Conservation (phyloP, 2,888 invertebrate genomes). For the Tanytarsus gracilentus region DNA sequence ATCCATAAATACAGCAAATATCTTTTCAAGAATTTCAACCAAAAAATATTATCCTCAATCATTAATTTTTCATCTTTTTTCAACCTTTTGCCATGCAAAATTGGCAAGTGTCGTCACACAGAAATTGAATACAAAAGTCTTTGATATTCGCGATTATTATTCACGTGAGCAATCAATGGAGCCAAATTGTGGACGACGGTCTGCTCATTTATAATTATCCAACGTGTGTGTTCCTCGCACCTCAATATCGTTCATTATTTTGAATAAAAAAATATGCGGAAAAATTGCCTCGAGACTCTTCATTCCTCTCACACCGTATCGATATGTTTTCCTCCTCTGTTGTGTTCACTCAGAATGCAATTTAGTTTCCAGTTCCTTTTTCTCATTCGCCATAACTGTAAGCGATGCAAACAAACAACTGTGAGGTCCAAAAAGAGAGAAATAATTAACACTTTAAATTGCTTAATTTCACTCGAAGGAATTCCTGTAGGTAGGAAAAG, state of each 20-base stretch:
- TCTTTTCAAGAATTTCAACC: no score
- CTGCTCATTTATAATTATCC: conserved; percentile 34
- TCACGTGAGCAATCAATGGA: no score
- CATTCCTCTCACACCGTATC: neutral
- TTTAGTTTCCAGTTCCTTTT: conserved; percentile 10
- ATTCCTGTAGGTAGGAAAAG: no score
- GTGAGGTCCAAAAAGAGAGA: conserved; percentile 17
- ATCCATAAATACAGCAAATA: no score
- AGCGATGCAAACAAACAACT: neutral
- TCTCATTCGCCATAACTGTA: neutral
- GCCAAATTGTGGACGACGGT: conserved; percentile 1
- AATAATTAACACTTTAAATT: conserved; percentile 25
- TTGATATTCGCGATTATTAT: no score
- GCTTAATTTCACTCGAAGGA: conserved; percentile 2
- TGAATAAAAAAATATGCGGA: conserved; percentile 19
- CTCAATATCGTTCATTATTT: conserved; percentile 37
- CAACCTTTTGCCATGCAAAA: no score
- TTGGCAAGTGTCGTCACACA: no score
- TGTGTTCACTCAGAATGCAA: conserved; percentile 12
- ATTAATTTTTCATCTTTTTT: no score
- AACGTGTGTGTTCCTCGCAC: conserved; percentile 47
- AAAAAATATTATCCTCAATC: no score
- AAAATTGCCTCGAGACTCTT: conserved; percentile 21
- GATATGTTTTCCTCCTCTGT: neutral
- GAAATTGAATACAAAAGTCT: no score